phyloP scores from a whole-genome alignment of 2,888 invertebrate genomes.

The Esperia sulphurella region DNA sequence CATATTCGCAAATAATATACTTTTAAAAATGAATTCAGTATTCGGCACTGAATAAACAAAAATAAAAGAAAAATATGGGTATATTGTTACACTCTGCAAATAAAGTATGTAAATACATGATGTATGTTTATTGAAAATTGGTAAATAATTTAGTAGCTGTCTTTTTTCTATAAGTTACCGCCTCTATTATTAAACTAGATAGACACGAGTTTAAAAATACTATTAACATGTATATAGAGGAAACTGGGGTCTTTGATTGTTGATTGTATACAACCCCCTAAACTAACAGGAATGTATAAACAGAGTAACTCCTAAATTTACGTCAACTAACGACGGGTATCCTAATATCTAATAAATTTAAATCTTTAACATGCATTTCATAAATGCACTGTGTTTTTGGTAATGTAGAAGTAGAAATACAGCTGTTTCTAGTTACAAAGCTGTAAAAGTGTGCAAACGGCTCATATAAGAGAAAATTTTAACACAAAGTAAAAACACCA shows the following conservation, averaged over 20 bases:
- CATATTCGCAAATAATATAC: no score
- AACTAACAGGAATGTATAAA: slow-evolving; percentile 53
- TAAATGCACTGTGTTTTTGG: slow-evolving; percentile 65
- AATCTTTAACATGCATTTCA: slow-evolving; percentile 53
- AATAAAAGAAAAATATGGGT: no score
- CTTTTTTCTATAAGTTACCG: no score
- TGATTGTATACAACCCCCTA: slow-evolving; percentile 29
- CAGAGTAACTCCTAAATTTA: slow-evolving; percentile 30
- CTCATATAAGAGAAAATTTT: neutral
- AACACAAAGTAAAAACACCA: neutral
- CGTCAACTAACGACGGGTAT: slow-evolving; percentile 46
- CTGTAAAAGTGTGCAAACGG: neutral
- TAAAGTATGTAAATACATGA: no score
- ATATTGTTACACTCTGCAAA: no score
- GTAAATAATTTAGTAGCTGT: no score
- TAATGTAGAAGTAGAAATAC: slow-evolving; percentile 16
- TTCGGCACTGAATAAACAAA: no score
- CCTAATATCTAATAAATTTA: slow-evolving; percentile 30
- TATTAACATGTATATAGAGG: slow-evolving; percentile 8
- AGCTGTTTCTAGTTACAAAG: neutral
- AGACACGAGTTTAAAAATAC: no score
- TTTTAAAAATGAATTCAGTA: no score
- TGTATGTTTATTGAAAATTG: no score
- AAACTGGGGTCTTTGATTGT: slow-evolving; percentile 21
- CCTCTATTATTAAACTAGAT: no score